These are phyloP conservation scores for Diceros bicornis DNA, from an alignment of 2,797 vertebrate species.

Conservation along the genomic window DNA sequence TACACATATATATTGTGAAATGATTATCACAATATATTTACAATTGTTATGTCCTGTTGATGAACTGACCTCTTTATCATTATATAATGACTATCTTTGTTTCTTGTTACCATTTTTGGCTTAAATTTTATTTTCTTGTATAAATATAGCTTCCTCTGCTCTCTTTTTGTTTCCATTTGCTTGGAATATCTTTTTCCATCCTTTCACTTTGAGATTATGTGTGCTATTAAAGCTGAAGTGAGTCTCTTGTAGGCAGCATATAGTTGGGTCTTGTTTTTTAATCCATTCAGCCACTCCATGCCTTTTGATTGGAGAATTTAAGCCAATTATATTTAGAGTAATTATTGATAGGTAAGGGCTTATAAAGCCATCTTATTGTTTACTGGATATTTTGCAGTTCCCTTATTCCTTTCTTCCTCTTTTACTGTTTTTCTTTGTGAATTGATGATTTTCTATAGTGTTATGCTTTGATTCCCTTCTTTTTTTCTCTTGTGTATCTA, in stretches of 20 bases:
- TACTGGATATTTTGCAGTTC: not conserved
- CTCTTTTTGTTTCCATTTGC: not conserved
- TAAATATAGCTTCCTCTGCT: not conserved
- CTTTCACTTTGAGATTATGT: not conserved
- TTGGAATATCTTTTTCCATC: not conserved
- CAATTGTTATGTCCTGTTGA: not conserved
- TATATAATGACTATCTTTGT: not conserved
- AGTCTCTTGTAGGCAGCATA: not conserved
- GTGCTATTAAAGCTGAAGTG: not conserved
- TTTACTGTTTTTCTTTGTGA: not conserved
- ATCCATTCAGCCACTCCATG: not conserved
- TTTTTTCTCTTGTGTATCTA: not conserved
- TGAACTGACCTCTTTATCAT: not conserved
- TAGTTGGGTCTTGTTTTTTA: not conserved
- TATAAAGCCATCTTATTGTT: not conserved
- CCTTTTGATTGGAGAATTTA: not conserved
- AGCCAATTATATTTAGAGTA: not conserved
- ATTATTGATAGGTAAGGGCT: not conserved
- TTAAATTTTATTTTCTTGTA: not conserved
- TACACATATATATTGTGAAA: not conserved
- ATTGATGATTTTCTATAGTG: not conserved
- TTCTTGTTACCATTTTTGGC: not conserved
- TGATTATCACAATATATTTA: not conserved
- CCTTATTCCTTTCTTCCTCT: not conserved
- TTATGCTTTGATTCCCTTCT: not conserved